A percentile compares a stretch with the other conserved stretches of the same genome.
These are phyloP conservation scores for Collichthys lucidus DNA, from an alignment of 2,113 vertebrate genomes.

Conservation along the genomic window DNA sequence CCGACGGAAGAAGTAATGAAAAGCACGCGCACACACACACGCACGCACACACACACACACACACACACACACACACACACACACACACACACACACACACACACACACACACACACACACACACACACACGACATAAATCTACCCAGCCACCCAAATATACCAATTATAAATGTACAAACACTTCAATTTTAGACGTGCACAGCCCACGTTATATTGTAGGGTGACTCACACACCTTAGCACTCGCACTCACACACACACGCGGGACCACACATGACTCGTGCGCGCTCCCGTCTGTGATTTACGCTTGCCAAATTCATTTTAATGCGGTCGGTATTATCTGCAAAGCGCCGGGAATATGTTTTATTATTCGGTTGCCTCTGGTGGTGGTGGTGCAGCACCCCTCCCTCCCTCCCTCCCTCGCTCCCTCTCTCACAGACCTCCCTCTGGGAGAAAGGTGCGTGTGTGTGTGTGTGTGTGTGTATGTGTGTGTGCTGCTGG, in stretches of 20 bases:
- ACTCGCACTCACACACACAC: slow-evolving; percentile 6
- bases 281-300: slow-evolving; percentile 53
- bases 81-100: background rate
- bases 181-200: slow-evolving; percentile 49
- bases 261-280: slow-evolving; percentile 21
- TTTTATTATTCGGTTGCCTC: slow-evolving; percentile 72
- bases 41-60: background rate
- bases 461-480: slow-evolving; percentile 17
- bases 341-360: slow-evolving; percentile 69
- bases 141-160: slow-evolving; percentile 34
- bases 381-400: slow-evolving; percentile 41
- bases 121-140: slow-evolving; percentile 42
- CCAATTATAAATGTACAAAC: slow-evolving; percentile 58
- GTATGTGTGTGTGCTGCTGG: slow-evolving; percentile 33
- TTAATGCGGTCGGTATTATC: slow-evolving; percentile 72
- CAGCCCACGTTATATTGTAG: slow-evolving; percentile 31
- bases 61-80: slow-evolving; percentile 3
- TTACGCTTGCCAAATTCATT: slow-evolving; percentile 66
- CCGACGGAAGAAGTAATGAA: slow-evolving; percentile 2
- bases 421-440: background rate
- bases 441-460: no score
- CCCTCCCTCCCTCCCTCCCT: background rate
- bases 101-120: background rate
- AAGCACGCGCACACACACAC: slow-evolving; percentile 8
- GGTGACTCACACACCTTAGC: slow-evolving; percentile 2